These are phyloP conservation scores for Pavo muticus DNA, from an alignment of 2,113 vertebrate genomes.

Conservation along the genomic window DNA sequence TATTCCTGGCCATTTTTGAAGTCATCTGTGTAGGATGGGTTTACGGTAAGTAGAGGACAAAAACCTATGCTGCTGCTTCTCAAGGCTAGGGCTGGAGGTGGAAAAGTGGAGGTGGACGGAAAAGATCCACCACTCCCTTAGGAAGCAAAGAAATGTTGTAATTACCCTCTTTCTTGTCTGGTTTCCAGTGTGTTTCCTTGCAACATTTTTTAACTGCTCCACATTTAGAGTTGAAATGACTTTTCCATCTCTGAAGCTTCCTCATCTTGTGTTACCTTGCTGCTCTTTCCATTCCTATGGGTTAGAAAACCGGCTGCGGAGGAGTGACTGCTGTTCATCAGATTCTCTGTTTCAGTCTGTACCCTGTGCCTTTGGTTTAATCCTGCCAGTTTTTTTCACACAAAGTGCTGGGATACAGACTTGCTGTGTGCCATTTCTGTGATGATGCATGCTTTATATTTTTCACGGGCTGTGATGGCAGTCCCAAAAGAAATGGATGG, in stretches of 20 bases:
- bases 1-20: conserved; percentile 91
- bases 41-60: conserved; percentile 85
- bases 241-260: not conserved
- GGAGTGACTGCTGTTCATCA: not conserved
- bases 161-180: not conserved
- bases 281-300: conserved; percentile 4
- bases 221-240: not conserved
- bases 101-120: not conserved
- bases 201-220: not conserved
- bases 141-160: not conserved
- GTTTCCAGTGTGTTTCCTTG: not conserved
- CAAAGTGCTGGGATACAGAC: not conserved
- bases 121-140: not conserved
- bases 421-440: not conserved
- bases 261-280: not conserved
- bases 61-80: not conserved
- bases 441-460: rapidly evolving
- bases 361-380: not conserved
- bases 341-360: not conserved
- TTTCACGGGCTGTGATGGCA: not conserved
- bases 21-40: conserved; percentile 90
- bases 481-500: not conserved
- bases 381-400: not conserved
- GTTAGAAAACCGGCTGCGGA: not conserved
- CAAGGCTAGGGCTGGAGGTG: not conserved